Base-by-base conservation (phyloP, 2,888 invertebrate genomes). In the Aporophyla lueneburgensis region DNA sequence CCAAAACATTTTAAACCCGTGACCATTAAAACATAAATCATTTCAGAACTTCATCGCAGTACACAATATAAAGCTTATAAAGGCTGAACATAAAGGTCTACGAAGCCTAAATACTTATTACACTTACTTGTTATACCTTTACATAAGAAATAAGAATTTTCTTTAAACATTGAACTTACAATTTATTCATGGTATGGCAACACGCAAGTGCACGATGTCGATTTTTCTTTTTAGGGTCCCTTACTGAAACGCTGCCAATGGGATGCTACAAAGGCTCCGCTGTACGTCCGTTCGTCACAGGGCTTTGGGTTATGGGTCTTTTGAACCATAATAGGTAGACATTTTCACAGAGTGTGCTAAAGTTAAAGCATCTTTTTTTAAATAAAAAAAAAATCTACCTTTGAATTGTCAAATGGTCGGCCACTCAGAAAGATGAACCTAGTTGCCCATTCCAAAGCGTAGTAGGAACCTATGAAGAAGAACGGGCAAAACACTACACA, bases 171-270 rank as follows among this genome's bases (percentile, higher is more conserved):
- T 83, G 71, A 82, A 78, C 83, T 78, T 78, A 85, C 63, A 80
- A 81, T 86, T 86, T 84, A 86, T 86, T 86, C 86, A 86, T 86
- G 46, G 77, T 43, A 71, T 73, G 51, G 33, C 49, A 71, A 24
- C 86, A 86, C 88, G 88, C 86, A 67, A 86, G n/a, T 84, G 63
- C 73, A 81, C 51, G 78, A 71, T 58, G 76, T 72, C 65, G 61
- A 83, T 78, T 74, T 80, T 83, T 72, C 46, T 65, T 71, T 61
- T 53, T 68, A 40, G 62, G 40, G 40, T 84, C 69, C 66, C 10
- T 14, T 51, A 9, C 14, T 7, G 14, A 61, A 33, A 14, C 12
- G 33, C 1, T 33, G 10, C 19, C 10, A 19, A 33, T 2, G 19
- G 27, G 16, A 27, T 10, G 5, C 5, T 59, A 59, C 19, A 19